Evolutionary conservation across 2,888 invertebrate species (phyloP).

Genomic region (Petrophora chlorosata): DNA sequence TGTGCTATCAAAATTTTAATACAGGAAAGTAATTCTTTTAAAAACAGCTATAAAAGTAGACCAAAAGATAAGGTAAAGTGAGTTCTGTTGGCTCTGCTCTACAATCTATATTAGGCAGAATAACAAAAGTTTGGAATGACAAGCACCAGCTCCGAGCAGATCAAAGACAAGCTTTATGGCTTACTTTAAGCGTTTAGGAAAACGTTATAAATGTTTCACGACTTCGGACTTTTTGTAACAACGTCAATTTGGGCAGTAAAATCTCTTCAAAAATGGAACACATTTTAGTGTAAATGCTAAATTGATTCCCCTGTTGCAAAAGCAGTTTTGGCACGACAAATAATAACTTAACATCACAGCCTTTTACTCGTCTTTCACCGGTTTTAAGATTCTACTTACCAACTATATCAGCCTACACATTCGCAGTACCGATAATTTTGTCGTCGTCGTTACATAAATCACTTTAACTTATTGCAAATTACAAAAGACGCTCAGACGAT

Average conservation of each 20-base stretch:
- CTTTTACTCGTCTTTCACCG: constrained; percentile 23
- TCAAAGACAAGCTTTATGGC: constrained; percentile 55
- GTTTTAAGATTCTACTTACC: constrained; percentile 28
- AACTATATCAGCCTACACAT: constrained; percentile 40
- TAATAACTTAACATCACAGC: constrained; percentile 13
- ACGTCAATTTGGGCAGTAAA: too few relatives aligned
- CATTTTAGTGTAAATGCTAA: too few relatives aligned
- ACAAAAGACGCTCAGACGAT: constrained; percentile 23
- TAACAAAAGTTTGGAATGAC: constrained; percentile 38
- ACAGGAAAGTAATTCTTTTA: constrained; percentile 23
- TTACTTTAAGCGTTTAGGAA: constrained; percentile 49
- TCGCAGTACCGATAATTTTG: constrained; percentile 44
- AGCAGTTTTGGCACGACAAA: neutral
- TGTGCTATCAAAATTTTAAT: constrained; percentile 27
- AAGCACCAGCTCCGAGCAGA: constrained; percentile 45
- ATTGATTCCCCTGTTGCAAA: too few relatives aligned
- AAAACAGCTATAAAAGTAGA: constrained; percentile 12
- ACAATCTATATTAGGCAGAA: constrained; percentile 18
- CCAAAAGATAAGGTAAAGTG: constrained; percentile 17
- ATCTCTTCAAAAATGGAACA: too few relatives aligned
- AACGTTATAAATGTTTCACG: constrained; percentile 49
- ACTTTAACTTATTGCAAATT: constrained; percentile 30
- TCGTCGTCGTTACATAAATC: constrained; percentile 37
- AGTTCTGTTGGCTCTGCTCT: constrained; percentile 16
- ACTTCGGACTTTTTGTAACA: constrained; percentile 36